Evolutionary conservation across 2,888 invertebrate genomes (phyloP).

Genomic region (Andrena minutula): DNA sequence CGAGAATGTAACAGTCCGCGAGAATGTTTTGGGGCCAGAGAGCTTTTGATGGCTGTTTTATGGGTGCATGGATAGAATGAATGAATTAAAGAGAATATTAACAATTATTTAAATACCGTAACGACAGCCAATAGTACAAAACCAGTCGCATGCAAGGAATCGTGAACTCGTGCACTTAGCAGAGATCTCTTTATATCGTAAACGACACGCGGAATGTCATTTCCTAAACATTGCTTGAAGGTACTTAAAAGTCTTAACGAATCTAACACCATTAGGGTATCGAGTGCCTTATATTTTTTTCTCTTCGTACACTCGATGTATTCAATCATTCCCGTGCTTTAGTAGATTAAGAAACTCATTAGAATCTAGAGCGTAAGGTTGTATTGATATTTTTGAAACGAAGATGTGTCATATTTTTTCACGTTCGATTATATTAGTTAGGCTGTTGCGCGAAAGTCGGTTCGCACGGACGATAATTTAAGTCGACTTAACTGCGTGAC

Average conservation of each 20-base stretch:
- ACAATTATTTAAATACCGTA: background rate
- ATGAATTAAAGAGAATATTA: background rate
- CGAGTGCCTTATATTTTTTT: background rate
- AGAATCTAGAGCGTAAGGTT: background rate
- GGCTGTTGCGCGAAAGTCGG: constrained; percentile 5
- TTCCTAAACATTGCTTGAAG: constrained; percentile 11
- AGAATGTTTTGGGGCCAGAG: constrained; percentile 69
- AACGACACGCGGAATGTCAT: background rate
- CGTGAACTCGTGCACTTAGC: background rate
- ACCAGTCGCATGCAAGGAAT: background rate
- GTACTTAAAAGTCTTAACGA: constrained; percentile 30
- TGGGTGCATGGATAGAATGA: background rate
- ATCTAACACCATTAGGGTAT: background rate
- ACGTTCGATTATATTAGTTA: constrained; percentile 15
- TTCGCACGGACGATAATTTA: constrained; percentile 5
- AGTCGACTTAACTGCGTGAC: background rate
- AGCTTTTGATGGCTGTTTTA: constrained; percentile 58
- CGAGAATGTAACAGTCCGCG: constrained; percentile 50
- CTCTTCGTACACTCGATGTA: background rate
- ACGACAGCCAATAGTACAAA: constrained; percentile 27
- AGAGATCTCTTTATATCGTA: background rate
- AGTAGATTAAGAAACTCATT: constrained; percentile 20
- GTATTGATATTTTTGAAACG: constrained; percentile 26
- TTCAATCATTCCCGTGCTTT: constrained; percentile 38
- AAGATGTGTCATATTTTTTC: constrained; percentile 29